Conservation (phyloP, 2,113 vertebrate genomes). For the Pitta sordida region DNA sequence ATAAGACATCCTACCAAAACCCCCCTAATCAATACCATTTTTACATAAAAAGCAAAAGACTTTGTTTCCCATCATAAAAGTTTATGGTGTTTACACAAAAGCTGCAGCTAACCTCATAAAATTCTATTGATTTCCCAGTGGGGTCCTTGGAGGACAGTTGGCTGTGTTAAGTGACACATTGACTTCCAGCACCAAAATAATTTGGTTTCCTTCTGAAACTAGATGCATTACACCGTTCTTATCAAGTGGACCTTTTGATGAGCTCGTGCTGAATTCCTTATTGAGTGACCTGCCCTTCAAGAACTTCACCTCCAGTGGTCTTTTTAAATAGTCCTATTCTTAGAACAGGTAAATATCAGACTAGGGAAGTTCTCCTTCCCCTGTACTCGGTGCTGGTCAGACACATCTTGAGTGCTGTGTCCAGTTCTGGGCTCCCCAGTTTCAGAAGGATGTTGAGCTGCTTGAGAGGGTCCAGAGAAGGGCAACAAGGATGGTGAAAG, state of each 20-base stretch:
- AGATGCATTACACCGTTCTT: not conserved
- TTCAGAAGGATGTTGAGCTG: too few relatives aligned
- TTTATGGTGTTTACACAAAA: constrained; percentile 78
- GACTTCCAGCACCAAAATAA: constrained; percentile 43
- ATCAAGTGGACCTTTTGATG: constrained; percentile 32
- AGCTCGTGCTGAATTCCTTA: not conserved
- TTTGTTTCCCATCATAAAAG: constrained; percentile 80
- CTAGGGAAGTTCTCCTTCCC: too few relatives aligned
- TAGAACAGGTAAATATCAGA: not conserved
- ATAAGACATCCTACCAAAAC: not conserved
- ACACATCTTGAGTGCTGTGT: too few relatives aligned
- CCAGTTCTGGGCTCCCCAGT: too few relatives aligned
- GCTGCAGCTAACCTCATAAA: constrained; percentile 75
- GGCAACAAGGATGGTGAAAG: too few relatives aligned
- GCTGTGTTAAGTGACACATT: constrained; percentile 37
- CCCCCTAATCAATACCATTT: constrained; percentile 49
- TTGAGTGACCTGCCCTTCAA: not conserved
- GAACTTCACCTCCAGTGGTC: not conserved
- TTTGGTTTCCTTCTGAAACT: constrained; percentile 24
- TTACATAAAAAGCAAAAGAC: constrained; percentile 71
- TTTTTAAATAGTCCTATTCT: not conserved
- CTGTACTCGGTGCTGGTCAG: too few relatives aligned
- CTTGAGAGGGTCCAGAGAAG: too few relatives aligned
- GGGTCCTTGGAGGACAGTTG: constrained; percentile 75
- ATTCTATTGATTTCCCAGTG: constrained; percentile 70